Evolutionary conservation across 2,888 invertebrate species (phyloP).

Genomic region (Piscicola geometra): DNA sequence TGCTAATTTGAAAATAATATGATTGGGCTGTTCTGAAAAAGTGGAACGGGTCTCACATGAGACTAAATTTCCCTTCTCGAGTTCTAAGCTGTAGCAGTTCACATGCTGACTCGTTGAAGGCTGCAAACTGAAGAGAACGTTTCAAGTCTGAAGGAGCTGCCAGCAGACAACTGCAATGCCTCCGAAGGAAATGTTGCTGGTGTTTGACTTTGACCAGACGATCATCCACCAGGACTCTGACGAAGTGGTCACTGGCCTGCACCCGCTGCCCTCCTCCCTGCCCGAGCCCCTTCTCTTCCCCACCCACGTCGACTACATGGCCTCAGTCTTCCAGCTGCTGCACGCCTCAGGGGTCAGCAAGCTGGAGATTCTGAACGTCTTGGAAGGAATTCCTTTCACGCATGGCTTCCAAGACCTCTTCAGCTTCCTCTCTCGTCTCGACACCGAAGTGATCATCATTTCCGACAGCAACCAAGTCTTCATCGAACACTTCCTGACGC

Average conservation of each 20-base stretch:
- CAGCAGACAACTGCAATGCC: no score
- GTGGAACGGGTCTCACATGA: no score
- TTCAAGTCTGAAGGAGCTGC: no score
- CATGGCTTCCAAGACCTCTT: slow-evolving; percentile 65
- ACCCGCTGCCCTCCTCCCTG: not conserved
- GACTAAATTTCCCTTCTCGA: no score
- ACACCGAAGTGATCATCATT: slow-evolving; percentile 65
- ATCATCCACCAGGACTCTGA: slow-evolving; percentile 65
- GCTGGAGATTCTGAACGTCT: slow-evolving; percentile 59
- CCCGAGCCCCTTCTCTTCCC: not conserved
- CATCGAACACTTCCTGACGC: slow-evolving; percentile 64
- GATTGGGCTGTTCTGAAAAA: no score
- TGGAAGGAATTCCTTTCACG: slow-evolving; percentile 63
- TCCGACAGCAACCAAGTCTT: slow-evolving; percentile 74
- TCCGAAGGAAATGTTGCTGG: slow-evolving; percentile 58
- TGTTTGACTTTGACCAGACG: slow-evolving; percentile 77
- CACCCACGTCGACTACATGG: slow-evolving; percentile 63
- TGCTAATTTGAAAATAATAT: no score
- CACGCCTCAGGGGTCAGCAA: slow-evolving; percentile 59
- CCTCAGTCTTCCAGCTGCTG: slow-evolving; percentile 63
- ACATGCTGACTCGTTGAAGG: no score
- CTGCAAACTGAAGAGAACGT: no score
- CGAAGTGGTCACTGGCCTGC: not conserved
- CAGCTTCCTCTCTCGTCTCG: slow-evolving; percentile 50
- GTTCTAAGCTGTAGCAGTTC: no score